phyloP scores from a whole-genome alignment of 1,140 invertebrate genomes.

The Drosophila pectinifera region DNA sequence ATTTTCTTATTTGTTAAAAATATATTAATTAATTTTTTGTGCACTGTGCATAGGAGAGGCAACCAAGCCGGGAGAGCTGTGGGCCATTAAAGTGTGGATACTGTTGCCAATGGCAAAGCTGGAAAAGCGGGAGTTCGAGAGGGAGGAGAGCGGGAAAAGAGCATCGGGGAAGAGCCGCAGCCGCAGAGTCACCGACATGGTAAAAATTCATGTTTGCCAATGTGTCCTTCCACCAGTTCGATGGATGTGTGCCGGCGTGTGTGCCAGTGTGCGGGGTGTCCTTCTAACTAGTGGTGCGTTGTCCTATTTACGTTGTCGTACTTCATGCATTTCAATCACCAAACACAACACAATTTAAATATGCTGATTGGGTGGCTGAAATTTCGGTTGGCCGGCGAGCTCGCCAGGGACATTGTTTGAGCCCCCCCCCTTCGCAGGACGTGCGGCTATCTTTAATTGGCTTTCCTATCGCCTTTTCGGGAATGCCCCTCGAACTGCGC shows the following conservation, averaged over 20 bases:
- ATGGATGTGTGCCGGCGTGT: neutral
- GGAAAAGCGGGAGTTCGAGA: conserved; percentile 13
- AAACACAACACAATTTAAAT: conserved; percentile 82
- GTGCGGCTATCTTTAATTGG: conserved; percentile 64
- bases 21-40: no score
- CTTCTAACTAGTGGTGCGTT: conserved; percentile 61
- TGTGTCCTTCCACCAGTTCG: conserved; percentile 52
- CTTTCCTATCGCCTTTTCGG: conserved; percentile 47
- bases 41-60: conserved; percentile 16
- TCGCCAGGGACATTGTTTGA: conserved; percentile 39
- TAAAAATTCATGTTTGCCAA: conserved; percentile 76
- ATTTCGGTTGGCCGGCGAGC: conserved; percentile 63
- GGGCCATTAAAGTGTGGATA: conserved; percentile 67
- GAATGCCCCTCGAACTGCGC: neutral
- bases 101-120: conserved; percentile 37
- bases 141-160: conserved; percentile 1
- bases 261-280: conserved; percentile 11
- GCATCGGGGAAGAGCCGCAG: conserved; percentile 39
- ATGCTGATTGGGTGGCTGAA: conserved; percentile 80
- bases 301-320: conserved; percentile 69
- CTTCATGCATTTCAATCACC: conserved; percentile 81
- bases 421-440: neutral
- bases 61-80: conserved; percentile 7
- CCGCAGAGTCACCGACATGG: conserved; percentile 52
- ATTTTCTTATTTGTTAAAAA: no score